phyloP scores from a whole-genome alignment of 2,888 invertebrate genomes.

The Drosophila falleni region DNA sequence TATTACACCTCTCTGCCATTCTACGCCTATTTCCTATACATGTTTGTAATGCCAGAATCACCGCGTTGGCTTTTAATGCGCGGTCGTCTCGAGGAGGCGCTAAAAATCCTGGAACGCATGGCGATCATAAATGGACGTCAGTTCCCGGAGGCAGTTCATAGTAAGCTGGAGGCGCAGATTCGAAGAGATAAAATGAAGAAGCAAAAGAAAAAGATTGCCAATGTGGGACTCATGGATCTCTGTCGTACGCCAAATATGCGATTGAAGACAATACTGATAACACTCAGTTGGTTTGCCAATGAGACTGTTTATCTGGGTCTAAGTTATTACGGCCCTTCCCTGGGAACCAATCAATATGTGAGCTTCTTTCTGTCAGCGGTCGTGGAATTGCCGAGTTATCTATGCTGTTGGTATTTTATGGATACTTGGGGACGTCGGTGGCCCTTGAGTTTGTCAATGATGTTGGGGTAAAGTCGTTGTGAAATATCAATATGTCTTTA shows the following conservation, averaged over 20 bases:
- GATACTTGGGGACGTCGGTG: conserved; percentile 94
- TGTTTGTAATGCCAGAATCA: conserved; percentile 95
- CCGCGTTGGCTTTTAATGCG: conserved; percentile 96
- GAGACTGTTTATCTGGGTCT: conserved; percentile 96
- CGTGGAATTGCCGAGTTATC: conserved; percentile 95
- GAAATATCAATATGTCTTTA: too few species aligned
- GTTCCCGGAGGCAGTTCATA: conserved; percentile 90
- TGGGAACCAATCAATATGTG: conserved; percentile 94
- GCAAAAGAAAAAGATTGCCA: conserved; percentile 85
- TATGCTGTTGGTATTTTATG: conserved; percentile 95
- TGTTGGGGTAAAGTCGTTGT: conserved; percentile 89
- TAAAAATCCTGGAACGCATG: conserved; percentile 91
- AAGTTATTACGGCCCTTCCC: conserved; percentile 95
- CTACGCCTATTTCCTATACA: conserved; percentile 92
- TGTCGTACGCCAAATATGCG: conserved; percentile 94
- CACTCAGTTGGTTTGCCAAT: conserved; percentile 96
- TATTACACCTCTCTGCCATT: conserved; percentile 94
- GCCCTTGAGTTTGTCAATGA: conserved; percentile 95
- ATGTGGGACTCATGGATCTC: conserved; percentile 84
- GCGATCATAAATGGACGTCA: conserved; percentile 92
- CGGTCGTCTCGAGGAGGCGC: conserved; percentile 93
- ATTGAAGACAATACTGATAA: conserved; percentile 93
- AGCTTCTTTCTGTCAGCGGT: conserved; percentile 95
- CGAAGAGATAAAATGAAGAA: conserved; percentile 87
- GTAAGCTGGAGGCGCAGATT: conserved; percentile 90